A percentile compares a stretch with the other conserved stretches of the same genome.
These are phyloP conservation scores for Lacanobia wlatinum DNA, from an alignment of 2,888 invertebrate genomes.

Conservation along the genomic window DNA sequence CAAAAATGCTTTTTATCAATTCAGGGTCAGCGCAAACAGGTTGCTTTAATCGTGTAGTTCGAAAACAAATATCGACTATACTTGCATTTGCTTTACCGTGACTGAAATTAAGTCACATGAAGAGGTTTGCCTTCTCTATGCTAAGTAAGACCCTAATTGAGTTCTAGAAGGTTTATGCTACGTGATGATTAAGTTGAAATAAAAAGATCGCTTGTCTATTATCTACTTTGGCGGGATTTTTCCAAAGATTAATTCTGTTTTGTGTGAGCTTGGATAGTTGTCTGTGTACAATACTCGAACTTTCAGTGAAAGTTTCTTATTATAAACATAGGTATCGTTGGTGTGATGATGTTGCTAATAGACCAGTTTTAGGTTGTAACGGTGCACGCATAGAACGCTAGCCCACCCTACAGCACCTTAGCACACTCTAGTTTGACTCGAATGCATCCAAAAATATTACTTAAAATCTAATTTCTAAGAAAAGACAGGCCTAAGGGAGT, in stretches of 20 bases:
- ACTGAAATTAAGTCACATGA: neutral
- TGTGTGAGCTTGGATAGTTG: slow-evolving; percentile 17
- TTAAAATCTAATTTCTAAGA: slow-evolving; percentile 33
- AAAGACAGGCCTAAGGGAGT: slow-evolving; percentile 3
- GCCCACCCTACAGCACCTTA: slow-evolving; percentile 49
- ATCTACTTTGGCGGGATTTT: neutral
- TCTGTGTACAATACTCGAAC: slow-evolving; percentile 20
- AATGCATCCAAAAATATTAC: slow-evolving; percentile 35
- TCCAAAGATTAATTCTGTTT: slow-evolving; percentile 31
- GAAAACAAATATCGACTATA: too few relatives aligned
- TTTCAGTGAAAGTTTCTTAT: slow-evolving; percentile 13
- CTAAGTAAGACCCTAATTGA: neutral
- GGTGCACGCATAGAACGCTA: slow-evolving; percentile 57
- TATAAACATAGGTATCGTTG: slow-evolving; percentile 28
- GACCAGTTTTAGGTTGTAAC: slow-evolving; percentile 32
- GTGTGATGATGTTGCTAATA: slow-evolving; percentile 9
- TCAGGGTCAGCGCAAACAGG: too few relatives aligned
- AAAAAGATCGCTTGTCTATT: slow-evolving; percentile 16
- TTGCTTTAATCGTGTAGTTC: too few relatives aligned
- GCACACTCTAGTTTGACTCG: slow-evolving; percentile 25
- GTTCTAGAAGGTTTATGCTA: neutral
- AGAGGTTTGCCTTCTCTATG: neutral
- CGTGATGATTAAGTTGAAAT: neutral
- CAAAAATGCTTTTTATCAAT: too few relatives aligned
- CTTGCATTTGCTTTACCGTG: too few relatives aligned